phyloP scores from a whole-genome alignment of 2,113 vertebrate species.

The Pyrgilauda ruficollis region DNA sequence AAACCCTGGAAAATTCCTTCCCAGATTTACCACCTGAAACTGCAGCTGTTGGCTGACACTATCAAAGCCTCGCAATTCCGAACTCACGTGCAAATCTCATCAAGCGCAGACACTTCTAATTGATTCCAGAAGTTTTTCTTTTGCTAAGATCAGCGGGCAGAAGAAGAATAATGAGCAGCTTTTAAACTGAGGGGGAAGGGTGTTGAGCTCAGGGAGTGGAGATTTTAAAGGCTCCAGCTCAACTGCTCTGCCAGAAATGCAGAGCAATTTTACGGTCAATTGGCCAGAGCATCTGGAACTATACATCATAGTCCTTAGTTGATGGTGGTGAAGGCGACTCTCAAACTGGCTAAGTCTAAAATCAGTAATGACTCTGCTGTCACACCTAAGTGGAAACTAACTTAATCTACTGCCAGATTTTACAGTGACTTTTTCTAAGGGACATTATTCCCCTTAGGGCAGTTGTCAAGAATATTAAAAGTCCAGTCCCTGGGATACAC shows the following conservation, averaged over 20 bases:
- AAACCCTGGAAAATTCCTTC: constrained; percentile 78
- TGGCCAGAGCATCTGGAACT: constrained; percentile 92
- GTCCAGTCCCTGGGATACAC: background rate
- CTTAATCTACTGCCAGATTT: constrained; percentile 61
- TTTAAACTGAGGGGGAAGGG: constrained; percentile 76
- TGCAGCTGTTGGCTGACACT: constrained; percentile 86
- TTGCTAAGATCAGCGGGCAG: constrained; percentile 77
- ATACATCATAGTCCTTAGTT: constrained; percentile 81
- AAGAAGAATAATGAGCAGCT: constrained; percentile 84
- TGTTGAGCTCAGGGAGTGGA: constrained; percentile 70
- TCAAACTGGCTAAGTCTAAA: constrained; percentile 71
- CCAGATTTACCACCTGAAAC: constrained; percentile 87
- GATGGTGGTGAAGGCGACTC: constrained; percentile 79
- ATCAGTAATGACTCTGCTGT: constrained; percentile 74
- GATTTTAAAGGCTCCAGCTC: constrained; percentile 82
- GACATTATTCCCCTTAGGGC: constrained; percentile 50
- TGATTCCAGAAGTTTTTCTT: constrained; percentile 91
- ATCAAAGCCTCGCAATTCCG: constrained; percentile 78
- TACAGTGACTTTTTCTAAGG: constrained; percentile 56
- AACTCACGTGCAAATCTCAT: constrained; percentile 94
- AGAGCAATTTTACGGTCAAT: constrained; percentile 98
- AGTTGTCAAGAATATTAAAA: constrained; percentile 44
- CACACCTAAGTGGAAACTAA: constrained; percentile 71
- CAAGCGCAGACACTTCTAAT: constrained; percentile 93
- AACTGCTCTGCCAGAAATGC: constrained; percentile 83